Evolutionary conservation across 2,888 invertebrate species (phyloP).

Genomic region (Marronus borbonicus): DNA sequence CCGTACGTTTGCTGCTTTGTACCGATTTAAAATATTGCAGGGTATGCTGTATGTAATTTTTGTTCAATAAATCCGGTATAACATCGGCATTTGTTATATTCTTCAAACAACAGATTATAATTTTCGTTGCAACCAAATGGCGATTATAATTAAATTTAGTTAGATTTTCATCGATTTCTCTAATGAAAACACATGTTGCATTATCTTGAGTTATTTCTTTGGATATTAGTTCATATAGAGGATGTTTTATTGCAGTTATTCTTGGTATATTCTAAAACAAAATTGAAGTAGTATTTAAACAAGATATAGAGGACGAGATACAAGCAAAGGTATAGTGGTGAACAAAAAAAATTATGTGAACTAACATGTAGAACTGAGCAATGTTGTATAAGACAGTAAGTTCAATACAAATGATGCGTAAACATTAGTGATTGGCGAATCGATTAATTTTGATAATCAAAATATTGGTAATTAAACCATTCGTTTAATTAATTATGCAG

Average conservation of each 20-base stretch:
- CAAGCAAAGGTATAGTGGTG: no score
- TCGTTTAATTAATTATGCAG: no score
- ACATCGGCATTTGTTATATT: conserved; percentile 69
- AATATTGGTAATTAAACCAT: no score
- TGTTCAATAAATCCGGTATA: conserved; percentile 76
- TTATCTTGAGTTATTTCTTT: conserved; percentile 73
- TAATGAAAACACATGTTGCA: conserved; percentile 74
- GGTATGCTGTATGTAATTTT: conserved; percentile 78
- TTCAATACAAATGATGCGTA: no score
- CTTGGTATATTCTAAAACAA: conserved; percentile 75
- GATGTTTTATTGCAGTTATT: conserved; percentile 75
- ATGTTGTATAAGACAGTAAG: no score
- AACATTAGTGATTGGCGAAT: no score
- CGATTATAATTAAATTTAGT: conserved; percentile 74
- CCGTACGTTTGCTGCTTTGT: conserved; percentile 74
- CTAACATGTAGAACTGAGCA: no score
- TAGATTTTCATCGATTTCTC: conserved; percentile 70
- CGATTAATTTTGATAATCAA: no score
- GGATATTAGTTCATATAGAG: conserved; percentile 77
- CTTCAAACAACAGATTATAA: conserved; percentile 74
- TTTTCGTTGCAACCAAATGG: conserved; percentile 75
- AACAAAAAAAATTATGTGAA: no score
- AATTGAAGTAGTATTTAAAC: conserved; percentile 25
- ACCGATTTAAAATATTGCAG: conserved; percentile 77
- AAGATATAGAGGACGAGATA: no score